These are phyloP conservation scores for Ciconia maguari DNA, from an alignment of 2,113 vertebrate genomes.

Conservation along the genomic window DNA sequence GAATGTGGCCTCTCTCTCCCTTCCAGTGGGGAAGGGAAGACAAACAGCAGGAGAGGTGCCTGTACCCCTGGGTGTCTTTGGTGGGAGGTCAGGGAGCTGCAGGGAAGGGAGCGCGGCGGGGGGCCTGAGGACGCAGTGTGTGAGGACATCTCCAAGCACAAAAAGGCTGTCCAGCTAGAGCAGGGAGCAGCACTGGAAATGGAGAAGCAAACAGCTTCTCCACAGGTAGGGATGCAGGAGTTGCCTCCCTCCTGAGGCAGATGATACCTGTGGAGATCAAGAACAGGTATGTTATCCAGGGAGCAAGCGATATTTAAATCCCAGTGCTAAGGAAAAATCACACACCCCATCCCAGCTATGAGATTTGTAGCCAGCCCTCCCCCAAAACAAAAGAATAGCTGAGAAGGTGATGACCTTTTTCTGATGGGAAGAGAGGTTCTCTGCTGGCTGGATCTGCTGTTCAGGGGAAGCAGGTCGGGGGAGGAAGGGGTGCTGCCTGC, in stretches of 20 bases:
- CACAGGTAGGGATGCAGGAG: not conserved
- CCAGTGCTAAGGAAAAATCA: not conserved
- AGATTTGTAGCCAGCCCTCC: not conserved
- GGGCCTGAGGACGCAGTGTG: rapidly evolving
- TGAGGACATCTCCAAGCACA: not conserved
- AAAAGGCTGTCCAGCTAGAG: not conserved
- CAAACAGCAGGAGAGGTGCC: not conserved
- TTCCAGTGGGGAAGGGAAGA: not conserved
- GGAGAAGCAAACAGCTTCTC: not conserved
- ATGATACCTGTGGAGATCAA: not conserved
- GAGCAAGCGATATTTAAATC: not conserved
- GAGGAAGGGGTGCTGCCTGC: not conserved
- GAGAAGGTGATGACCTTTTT: not conserved
- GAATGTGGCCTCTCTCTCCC: not conserved
- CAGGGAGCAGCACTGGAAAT: not conserved
- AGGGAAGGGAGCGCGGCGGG: not conserved
- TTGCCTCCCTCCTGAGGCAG: not conserved
- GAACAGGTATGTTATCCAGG: not conserved
- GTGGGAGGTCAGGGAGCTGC: not conserved
- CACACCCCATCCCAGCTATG: rapidly evolving
- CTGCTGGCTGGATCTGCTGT: not conserved
- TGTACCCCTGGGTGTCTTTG: not conserved
- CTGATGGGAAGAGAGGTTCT: not conserved
- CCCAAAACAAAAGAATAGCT: not conserved
- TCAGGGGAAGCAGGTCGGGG: not conserved